A percentile compares a stretch with the other conserved stretches of the same genome.
These are phyloP conservation scores for Akabosia matsudoensis DNA, from an alignment of 1,140 invertebrate genomes.

Conservation along the genomic window DNA sequence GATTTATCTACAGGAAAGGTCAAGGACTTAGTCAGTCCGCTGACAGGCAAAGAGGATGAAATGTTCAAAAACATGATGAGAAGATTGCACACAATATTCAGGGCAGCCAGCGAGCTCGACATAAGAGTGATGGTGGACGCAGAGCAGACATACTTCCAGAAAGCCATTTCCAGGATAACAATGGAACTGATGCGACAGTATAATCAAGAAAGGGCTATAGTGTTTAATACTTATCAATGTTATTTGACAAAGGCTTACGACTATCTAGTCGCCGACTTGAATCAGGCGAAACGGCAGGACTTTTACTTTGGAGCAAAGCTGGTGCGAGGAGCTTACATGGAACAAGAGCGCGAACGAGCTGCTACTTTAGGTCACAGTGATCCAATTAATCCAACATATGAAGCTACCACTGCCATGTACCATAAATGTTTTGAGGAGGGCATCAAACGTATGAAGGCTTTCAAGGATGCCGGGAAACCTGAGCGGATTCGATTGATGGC, in stretches of 20 bases:
- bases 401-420: slow-evolving; percentile 89
- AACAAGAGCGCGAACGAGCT: slow-evolving; percentile 90
- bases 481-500: slow-evolving; percentile 92
- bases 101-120: slow-evolving; percentile 84
- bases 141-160: slow-evolving; percentile 99
- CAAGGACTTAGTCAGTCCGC: slow-evolving; percentile 81
- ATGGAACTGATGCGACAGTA: slow-evolving; percentile 98
- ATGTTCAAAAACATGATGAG: slow-evolving; percentile 98
- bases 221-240: slow-evolving; percentile 98
- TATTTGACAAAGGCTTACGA: slow-evolving; percentile 89
- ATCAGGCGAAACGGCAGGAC: slow-evolving; percentile 88
- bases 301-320: slow-evolving; percentile 98
- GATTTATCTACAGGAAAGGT: slow-evolving; percentile 58
- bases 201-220: slow-evolving; percentile 81
- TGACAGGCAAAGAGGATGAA: slow-evolving; percentile 91
- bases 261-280: slow-evolving; percentile 86
- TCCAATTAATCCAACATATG: slow-evolving; percentile 86
- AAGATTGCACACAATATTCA: slow-evolving; percentile 74
- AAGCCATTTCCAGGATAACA: slow-evolving; percentile 93
- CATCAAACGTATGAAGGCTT: slow-evolving; percentile 72
- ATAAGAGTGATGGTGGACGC: slow-evolving; percentile 99
- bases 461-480: slow-evolving; percentile 64
- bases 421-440: slow-evolving; percentile 81
- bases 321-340: slow-evolving; percentile 96
- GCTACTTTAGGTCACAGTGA: slow-evolving; percentile 85